These are phyloP conservation scores for Diplazon laetatorius DNA, from an alignment of 2,888 invertebrate genomes.

Conservation along the genomic window DNA sequence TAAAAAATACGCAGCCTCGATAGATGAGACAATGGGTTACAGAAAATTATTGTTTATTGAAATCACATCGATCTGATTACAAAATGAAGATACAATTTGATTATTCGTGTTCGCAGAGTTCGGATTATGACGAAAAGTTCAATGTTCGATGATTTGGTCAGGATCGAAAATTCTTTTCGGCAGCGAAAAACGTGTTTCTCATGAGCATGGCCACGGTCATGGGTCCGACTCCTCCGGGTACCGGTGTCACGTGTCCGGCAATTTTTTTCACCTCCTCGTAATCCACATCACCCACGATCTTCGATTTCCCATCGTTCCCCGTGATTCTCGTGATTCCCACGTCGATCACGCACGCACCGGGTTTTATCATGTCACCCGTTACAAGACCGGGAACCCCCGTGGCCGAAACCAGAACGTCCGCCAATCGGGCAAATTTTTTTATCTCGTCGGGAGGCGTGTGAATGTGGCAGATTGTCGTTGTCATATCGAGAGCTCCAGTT, in stretches of 20 bases:
- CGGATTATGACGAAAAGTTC: too few species aligned
- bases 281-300: constrained; percentile 94
- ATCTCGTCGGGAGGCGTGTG: constrained; percentile 92
- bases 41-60: too few species aligned
- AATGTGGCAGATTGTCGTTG: constrained; percentile 95
- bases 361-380: constrained; percentile 93
- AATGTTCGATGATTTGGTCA: constrained; percentile 1
- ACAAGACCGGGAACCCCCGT: constrained; percentile 89
- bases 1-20: too few species aligned
- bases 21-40: too few species aligned
- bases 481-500: constrained; percentile 90
- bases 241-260: constrained; percentile 94
- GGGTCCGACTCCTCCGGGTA: constrained; percentile 96
- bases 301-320: constrained; percentile 87
- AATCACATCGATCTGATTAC: too few species aligned
- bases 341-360: constrained; percentile 94
- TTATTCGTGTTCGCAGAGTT: too few species aligned
- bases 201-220: constrained; percentile 98
- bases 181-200: constrained; percentile 93
- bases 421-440: constrained; percentile 87
- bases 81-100: too few species aligned
- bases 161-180: constrained; percentile 80
- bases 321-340: constrained; percentile 92
- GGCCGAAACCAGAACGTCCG: constrained; percentile 91
- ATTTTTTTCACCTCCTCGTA: constrained; percentile 92